Base-by-base conservation (phyloP, 2,888 invertebrate genomes). In the Ferrisia virgata region DNA sequence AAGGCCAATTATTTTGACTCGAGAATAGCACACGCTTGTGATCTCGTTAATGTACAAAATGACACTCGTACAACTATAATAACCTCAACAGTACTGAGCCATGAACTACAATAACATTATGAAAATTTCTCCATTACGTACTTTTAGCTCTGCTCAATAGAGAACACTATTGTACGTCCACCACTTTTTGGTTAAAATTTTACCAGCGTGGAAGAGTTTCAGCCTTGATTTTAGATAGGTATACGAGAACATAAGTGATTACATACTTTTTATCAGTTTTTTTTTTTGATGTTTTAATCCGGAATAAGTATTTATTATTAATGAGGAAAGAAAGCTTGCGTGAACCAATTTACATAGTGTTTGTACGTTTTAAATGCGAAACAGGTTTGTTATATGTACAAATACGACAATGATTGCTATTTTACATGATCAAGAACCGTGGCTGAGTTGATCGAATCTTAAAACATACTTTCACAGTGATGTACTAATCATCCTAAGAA, bases 1-100 rank as follows among this genome's bases (percentile, higher is more conserved):
- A 64, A 64, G 64, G 64, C 64, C 64, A 64, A 64, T 64, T 64
- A 64, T 58, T 58, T 25, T n/a, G 58, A 58, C 58, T 58, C 58
- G 11, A n/a, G 47, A 58, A 58, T 58, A 58, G 58, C 47, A 47
- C 47, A 47, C 28, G 64, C 28, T 15, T 36, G 18, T 8, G 40
- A 43, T 69, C 15, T n/a, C 53, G 39, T 25, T 28, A 25, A 69
- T 69, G 58, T 36, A 64, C 58, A 64, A 64, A 69, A 40, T 69
- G 28, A 40, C 6, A 39, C 13, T 39, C 25, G 39, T 18, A 53
- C 53, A 25, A 13, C 28, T 22, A n/a, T n/a, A n/a, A n/a, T n/a
- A 82, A 25, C 39, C 58, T 64, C 18, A 64, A 22, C 18, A 33
- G 25, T 36, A 47, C 58, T 47, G 31, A 15, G 53, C 25, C 31